A percentile compares a stretch with the other conserved stretches of the same genome.
These are phyloP conservation scores for Alexandromys fortis DNA, from an alignment of 2,113 vertebrate genomes.

Conservation along the genomic window DNA sequence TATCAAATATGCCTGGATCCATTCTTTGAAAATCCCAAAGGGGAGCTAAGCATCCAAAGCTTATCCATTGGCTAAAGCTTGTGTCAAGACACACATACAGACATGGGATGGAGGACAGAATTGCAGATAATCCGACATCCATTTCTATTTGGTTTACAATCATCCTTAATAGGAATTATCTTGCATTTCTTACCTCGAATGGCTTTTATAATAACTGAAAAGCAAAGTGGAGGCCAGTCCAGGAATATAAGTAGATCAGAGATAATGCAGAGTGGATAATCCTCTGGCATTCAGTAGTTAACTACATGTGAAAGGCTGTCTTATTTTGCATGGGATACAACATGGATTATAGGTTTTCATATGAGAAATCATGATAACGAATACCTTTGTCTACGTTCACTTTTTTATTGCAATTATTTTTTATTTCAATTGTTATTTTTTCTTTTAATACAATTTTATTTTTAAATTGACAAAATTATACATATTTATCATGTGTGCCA, in stretches of 20 bases:
- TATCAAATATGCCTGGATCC: not conserved
- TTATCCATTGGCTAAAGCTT: not conserved
- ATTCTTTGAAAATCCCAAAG: constrained; percentile 28
- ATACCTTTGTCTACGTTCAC: not conserved
- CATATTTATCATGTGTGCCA: not conserved
- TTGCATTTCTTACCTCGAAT: constrained; percentile 49
- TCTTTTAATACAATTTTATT: not conserved
- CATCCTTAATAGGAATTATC: constrained; percentile 35
- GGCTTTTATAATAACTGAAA: constrained; percentile 65
- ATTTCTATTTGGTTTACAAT: constrained; percentile 70
- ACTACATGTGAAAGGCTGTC: not conserved
- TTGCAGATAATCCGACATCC: constrained; percentile 53
- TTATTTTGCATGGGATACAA: not conserved
- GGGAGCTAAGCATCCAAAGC: not conserved
- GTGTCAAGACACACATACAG: not conserved
- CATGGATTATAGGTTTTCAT: not conserved
- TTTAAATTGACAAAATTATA: not conserved
- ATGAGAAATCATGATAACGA: not conserved
- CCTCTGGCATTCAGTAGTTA: constrained; percentile 20
- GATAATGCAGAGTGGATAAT: constrained; percentile 48
- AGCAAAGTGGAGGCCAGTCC: constrained; percentile 30
- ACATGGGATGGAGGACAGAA: not conserved
- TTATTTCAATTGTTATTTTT: too few relatives aligned
- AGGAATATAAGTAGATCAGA: constrained; percentile 55
- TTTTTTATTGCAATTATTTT: too few relatives aligned